A percentile compares a stretch with the other conserved stretches of the same genome.
phyloP scores from a whole-genome alignment of 2,113 vertebrate species.

The Octodon degus region DNA sequence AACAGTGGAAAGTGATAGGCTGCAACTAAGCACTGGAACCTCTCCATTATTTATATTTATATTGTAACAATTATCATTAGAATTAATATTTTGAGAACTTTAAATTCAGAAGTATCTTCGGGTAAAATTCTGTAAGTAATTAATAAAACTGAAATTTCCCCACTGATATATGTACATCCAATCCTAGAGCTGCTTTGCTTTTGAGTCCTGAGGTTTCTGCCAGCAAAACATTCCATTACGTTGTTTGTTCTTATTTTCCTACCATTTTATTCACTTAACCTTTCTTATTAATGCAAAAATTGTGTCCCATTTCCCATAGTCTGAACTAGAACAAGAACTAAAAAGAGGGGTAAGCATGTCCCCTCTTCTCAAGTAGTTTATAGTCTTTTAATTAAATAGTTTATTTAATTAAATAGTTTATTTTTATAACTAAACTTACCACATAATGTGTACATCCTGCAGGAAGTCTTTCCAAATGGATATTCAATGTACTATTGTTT shows the following conservation, averaged over 20 bases:
- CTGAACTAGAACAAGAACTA: not conserved
- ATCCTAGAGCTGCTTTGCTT: not conserved
- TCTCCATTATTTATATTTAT: not conserved
- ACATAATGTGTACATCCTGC: not conserved
- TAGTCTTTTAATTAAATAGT: not conserved
- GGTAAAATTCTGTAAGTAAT: not conserved
- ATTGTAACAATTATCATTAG: not conserved
- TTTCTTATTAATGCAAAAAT: conserved; percentile 1
- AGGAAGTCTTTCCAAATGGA: conserved; percentile 27
- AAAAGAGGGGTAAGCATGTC: not conserved
- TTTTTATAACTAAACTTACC: not conserved
- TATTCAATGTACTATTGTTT: not conserved
- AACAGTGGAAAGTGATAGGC: rapidly evolving
- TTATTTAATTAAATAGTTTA: not conserved
- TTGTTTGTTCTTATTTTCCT: not conserved
- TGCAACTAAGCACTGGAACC: not conserved
- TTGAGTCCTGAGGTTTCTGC: not conserved
- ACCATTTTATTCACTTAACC: not conserved
- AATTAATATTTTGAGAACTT: not conserved
- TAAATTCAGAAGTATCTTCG: not conserved
- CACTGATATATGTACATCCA: not conserved
- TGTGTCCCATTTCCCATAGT: not conserved
- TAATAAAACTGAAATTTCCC: conserved; percentile 29
- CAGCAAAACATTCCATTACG: not conserved
- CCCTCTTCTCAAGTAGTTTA: not conserved